Evolutionary conservation across 2,888 invertebrate genomes (phyloP).

Genomic region (Stegana nigrithorax): DNA sequence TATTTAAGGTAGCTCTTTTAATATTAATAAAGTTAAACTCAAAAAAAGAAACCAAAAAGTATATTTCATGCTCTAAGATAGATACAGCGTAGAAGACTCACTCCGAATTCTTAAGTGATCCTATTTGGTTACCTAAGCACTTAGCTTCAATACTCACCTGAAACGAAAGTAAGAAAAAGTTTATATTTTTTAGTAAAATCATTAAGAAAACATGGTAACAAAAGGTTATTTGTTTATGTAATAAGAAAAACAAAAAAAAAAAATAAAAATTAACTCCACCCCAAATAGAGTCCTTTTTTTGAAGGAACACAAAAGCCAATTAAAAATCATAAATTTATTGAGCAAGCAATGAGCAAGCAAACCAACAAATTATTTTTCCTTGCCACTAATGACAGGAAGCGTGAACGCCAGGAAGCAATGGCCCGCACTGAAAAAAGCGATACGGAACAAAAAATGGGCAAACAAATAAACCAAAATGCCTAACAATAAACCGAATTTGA

Average conservation of each 20-base stretch:
- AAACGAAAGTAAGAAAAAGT: not conserved
- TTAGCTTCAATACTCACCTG: not conserved
- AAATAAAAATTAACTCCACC: too few species aligned
- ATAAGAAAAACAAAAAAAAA: not conserved
- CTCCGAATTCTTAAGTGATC: too few species aligned
- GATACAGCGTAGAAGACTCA: too few species aligned
- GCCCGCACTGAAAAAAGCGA: conserved; percentile 60
- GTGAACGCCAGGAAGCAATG: too few species aligned
- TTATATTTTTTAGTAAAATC: not conserved
- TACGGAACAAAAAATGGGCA: conserved; percentile 41
- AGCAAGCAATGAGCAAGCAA: not conserved
- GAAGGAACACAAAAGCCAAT: conserved; percentile 2
- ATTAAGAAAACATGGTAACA: not conserved
- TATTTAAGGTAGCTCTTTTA: too few species aligned
- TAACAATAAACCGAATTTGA: conserved; percentile 17
- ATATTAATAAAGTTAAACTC: too few species aligned
- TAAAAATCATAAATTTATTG: conserved; percentile 16
- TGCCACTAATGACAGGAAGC: conserved; percentile 47
- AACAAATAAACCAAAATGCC: conserved; percentile 14
- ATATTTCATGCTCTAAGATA: too few species aligned
- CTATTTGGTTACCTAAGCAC: too few species aligned
- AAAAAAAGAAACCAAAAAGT: too few species aligned
- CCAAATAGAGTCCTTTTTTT: not conserved
- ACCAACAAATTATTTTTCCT: not conserved
- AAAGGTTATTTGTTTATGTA: not conserved